Evolutionary conservation across 2,888 invertebrate genomes (phyloP).

Genomic region (Formica aserva): DNA sequence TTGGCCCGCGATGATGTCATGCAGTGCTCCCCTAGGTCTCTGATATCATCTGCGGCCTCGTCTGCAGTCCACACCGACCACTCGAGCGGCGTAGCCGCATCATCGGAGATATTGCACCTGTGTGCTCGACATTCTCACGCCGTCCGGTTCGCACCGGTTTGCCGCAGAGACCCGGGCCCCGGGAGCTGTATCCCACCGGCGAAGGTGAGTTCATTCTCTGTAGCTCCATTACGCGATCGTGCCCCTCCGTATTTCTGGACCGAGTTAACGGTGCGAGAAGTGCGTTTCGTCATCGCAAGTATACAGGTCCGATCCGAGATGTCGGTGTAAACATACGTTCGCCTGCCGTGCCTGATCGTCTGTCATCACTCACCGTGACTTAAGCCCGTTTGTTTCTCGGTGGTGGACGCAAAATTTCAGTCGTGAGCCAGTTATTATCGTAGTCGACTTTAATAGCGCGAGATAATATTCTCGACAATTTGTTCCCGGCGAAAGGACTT

Average conservation of each 20-base stretch:
- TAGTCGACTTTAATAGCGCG: background rate
- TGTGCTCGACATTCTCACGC: conserved; percentile 61
- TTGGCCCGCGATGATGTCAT: conserved; percentile 85
- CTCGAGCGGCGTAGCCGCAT: conserved; percentile 82
- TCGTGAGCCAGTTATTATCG: background rate
- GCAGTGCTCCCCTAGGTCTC: conserved; percentile 83
- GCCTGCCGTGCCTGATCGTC: conserved; percentile 13
- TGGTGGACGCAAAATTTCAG: background rate
- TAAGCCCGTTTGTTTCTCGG: background rate
- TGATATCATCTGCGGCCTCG: conserved; percentile 85
- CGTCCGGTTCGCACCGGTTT: conserved; percentile 52
- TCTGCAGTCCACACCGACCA: conserved; percentile 84
- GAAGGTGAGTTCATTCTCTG: conserved; percentile 73
- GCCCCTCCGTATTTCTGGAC: conserved; percentile 39
- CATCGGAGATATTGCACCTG: conserved; percentile 71
- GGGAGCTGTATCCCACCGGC: conserved; percentile 51
- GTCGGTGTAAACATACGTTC: conserved; percentile 71
- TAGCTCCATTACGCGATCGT: conserved; percentile 32
- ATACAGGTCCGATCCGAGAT: conserved; percentile 33
- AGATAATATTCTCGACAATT: background rate
- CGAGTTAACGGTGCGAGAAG: conserved; percentile 63
- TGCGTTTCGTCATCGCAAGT: conserved; percentile 57
- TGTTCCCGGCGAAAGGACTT: background rate
- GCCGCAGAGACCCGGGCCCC: conserved; percentile 38
- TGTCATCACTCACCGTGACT: background rate